phyloP scores from a whole-genome alignment of 2,888 invertebrate genomes.

The Rhingia campestris region DNA sequence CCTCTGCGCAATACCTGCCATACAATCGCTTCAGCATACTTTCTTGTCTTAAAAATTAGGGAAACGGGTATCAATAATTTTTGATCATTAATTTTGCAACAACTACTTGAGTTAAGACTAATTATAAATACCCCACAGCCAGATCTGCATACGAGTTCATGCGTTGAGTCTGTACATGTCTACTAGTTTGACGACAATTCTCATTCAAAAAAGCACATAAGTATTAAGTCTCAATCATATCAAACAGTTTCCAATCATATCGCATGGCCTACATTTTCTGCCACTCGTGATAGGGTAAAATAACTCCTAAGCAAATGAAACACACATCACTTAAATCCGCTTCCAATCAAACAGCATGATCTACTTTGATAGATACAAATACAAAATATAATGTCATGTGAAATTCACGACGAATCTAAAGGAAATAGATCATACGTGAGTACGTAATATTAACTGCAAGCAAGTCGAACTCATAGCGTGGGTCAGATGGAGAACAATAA shows the following conservation, averaged over 20 bases:
- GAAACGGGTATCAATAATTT: not conserved
- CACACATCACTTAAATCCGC: not conserved
- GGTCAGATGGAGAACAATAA: slow-evolving; percentile 37
- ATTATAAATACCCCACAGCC: not conserved
- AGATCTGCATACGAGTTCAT: not conserved
- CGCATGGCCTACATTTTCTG: slow-evolving; percentile 13
- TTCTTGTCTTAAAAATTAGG: too few species aligned
- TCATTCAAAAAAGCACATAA: slow-evolving; percentile 1
- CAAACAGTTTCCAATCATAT: slow-evolving; percentile 2
- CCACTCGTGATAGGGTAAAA: slow-evolving; percentile 30
- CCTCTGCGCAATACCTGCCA: too few species aligned
- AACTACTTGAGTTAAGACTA: not conserved
- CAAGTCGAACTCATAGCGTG: slow-evolving; percentile 20
- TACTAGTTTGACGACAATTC: not conserved
- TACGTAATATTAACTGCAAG: not conserved
- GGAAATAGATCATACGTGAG: slow-evolving; percentile 39
- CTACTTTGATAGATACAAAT: not conserved
- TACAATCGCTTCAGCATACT: too few species aligned
- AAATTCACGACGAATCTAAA: slow-evolving; percentile 12
- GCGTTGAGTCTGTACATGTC: not conserved
- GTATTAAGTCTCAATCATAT: too few species aligned
- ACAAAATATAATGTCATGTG: not conserved
- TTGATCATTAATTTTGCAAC: not conserved
- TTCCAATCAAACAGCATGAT: not conserved
- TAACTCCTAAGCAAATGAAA: slow-evolving; percentile 15